Percentiles rank a stretch among this genome's conserved stretches.
Conservation (phyloP, 2,797 vertebrate species). For the Dicrostonyx torquatus region DNA sequence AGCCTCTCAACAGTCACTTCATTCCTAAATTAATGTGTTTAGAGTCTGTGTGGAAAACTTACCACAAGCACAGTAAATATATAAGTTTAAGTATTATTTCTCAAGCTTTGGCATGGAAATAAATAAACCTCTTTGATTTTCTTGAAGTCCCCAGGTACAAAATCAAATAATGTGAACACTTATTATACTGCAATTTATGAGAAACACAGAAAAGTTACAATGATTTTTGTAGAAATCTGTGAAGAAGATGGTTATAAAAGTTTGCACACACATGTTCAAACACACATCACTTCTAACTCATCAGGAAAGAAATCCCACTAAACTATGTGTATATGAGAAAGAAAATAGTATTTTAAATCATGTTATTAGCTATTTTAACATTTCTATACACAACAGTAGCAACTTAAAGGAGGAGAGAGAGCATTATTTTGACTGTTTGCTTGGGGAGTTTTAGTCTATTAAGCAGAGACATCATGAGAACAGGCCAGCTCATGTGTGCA, state of each 20-base stretch:
- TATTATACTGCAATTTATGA: not conserved
- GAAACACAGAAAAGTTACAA: not conserved
- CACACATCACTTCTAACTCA: not conserved
- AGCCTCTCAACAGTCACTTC: not conserved
- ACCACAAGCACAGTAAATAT: not conserved
- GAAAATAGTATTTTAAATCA: not conserved
- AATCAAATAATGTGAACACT: not conserved
- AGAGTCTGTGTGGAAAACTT: not conserved
- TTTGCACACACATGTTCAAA: not conserved
- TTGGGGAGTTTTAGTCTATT: not conserved
- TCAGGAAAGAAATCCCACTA: not conserved
- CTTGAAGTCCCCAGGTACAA: not conserved
- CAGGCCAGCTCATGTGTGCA: not conserved
- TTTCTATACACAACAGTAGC: not conserved
- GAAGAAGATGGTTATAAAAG: not conserved
- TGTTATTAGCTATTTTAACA: not conserved
- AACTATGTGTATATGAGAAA: not conserved
- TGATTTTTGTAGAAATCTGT: not conserved
- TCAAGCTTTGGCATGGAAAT: not conserved
- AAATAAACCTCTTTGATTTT: not conserved
- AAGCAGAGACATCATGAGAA: no score
- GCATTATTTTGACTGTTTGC: no score
- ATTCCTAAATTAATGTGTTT: not conserved
- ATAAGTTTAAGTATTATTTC: not conserved
- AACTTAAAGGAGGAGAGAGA: not conserved